Evolutionary conservation across 2,797 vertebrate species (phyloP).

Genomic region (Ctenochaetus hawaiiensis): DNA sequence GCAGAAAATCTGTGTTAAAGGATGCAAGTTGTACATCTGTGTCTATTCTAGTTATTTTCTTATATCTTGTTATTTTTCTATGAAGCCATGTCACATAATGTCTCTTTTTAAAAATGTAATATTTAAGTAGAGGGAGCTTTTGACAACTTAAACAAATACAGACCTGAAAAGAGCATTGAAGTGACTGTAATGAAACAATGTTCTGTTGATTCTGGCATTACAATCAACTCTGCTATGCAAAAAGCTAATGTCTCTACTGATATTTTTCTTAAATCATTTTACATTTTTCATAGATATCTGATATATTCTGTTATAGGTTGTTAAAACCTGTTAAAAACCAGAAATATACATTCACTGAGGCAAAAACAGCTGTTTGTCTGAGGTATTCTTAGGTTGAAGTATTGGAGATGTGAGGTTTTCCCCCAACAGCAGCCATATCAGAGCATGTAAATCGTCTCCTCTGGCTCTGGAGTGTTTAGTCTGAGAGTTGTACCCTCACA

Average conservation of each 20-base stretch:
- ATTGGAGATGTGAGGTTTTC: conserved; percentile 19
- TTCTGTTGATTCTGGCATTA: not conserved
- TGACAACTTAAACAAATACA: conserved; percentile 7
- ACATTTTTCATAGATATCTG: too few relatives aligned
- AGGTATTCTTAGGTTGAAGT: not conserved
- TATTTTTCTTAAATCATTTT: too few relatives aligned
- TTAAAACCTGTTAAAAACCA: too few relatives aligned
- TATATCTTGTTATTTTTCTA: not conserved
- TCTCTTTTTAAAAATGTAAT: not conserved
- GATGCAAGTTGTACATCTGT: not conserved
- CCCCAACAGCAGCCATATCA: conserved; percentile 23
- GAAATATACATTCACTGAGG: too few relatives aligned
- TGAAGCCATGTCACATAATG: not conserved
- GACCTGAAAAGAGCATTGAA: not conserved
- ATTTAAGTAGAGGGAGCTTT: not conserved
- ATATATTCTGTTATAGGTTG: too few relatives aligned
- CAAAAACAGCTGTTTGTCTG: not conserved
- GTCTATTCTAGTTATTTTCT: conserved; percentile 8
- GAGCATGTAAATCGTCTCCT: conserved; percentile 55
- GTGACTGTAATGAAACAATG: not conserved
- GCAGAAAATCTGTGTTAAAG: not conserved
- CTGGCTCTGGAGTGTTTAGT: conserved; percentile 72
- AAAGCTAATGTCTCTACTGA: not conserved
- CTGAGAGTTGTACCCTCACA: conserved; percentile 62
- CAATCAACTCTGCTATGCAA: not conserved